Conservation (phyloP, 2,113 vertebrate species). For the Rana temporaria region DNA sequence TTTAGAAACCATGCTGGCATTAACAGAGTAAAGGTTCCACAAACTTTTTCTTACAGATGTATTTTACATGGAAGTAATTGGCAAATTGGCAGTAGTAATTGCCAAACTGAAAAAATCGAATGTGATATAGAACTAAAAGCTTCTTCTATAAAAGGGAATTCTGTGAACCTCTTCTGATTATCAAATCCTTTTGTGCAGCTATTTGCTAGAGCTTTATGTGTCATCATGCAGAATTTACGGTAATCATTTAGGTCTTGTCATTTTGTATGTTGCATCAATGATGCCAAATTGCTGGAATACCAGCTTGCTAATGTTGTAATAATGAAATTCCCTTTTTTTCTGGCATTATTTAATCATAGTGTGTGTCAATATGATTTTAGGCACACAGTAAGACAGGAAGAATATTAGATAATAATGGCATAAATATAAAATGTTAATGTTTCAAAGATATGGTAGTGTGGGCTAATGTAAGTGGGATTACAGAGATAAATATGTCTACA, state of each 20-base stretch:
- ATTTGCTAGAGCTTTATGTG: slow-evolving; percentile 15
- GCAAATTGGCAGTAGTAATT: too few species aligned
- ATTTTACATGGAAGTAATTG: too few species aligned
- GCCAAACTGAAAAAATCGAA: background rate
- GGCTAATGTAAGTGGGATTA: too few species aligned
- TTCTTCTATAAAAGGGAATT: background rate
- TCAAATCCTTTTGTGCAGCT: background rate
- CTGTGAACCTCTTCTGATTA: background rate
- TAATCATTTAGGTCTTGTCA: slow-evolving; percentile 34
- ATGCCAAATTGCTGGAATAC: slow-evolving; percentile 8
- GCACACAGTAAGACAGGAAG: background rate
- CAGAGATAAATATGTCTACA: too few species aligned
- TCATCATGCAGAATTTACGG: slow-evolving; percentile 24
- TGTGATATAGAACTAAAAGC: background rate
- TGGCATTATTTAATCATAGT: slow-evolving; percentile 7
- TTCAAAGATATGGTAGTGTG: background rate
- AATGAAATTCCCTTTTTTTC: slow-evolving; percentile 7
- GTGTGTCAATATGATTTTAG: slow-evolving; percentile 12
- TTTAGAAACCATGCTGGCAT: too few species aligned
- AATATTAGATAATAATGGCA: background rate
- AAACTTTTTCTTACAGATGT: too few species aligned
- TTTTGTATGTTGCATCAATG: slow-evolving; percentile 27
- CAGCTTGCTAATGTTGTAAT: slow-evolving; percentile 31
- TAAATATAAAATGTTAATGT: slow-evolving; percentile 2
- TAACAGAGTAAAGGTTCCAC: too few species aligned